phyloP scores from a whole-genome alignment of 2,797 vertebrate species.

The Corythornis leucogaster region DNA sequence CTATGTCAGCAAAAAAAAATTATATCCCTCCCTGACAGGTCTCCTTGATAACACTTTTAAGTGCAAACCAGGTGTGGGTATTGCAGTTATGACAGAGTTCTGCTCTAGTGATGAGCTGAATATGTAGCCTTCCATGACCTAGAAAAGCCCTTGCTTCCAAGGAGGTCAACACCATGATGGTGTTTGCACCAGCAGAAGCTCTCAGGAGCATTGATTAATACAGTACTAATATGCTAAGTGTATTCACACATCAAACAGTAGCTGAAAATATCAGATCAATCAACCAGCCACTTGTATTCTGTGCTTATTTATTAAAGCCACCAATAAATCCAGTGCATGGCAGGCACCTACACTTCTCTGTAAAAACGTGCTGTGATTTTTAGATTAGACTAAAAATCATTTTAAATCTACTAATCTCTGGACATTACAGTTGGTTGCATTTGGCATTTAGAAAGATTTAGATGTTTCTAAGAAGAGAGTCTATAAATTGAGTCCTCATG shows the following conservation, averaged over 20 bases:
- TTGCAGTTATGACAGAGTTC: slow-evolving; percentile 17
- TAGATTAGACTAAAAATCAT: not conserved
- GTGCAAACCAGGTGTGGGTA: slow-evolving; percentile 39
- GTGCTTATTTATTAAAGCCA: not conserved
- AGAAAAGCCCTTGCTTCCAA: slow-evolving; percentile 12
- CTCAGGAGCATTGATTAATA: not conserved
- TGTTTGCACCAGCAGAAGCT: not conserved
- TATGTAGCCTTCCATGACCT: not conserved
- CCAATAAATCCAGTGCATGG: not conserved
- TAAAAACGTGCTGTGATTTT: not conserved
- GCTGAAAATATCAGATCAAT: not conserved
- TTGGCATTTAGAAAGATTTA: not conserved
- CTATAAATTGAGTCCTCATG: not conserved
- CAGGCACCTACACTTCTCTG: not conserved
- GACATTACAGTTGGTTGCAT: not conserved
- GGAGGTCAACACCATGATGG: not conserved
- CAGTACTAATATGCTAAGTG: not conserved
- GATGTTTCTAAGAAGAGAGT: not conserved
- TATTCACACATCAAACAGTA: not conserved
- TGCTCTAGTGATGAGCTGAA: not conserved
- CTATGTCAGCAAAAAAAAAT: slow-evolving; percentile 51
- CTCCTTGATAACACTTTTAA: slow-evolving; percentile 46
- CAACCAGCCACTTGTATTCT: not conserved
- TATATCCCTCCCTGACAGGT: not conserved
- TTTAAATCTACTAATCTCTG: not conserved